Conservation (phyloP, 1,140 invertebrate species). For the Paraescarpia echinospica region DNA sequence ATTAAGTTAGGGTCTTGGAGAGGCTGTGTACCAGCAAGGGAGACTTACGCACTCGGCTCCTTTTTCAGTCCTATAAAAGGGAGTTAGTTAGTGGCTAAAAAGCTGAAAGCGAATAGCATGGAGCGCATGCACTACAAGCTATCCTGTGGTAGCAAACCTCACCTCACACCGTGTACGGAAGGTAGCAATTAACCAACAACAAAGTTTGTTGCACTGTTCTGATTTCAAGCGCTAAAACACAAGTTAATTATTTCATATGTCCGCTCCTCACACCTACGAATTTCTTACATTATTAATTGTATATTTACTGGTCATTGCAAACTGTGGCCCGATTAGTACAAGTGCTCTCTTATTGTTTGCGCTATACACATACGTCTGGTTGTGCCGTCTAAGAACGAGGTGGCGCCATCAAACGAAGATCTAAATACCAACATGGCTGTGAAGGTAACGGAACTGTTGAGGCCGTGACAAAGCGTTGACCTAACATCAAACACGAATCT, state of each 20-base stretch:
- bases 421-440: neutral
- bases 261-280: neutral
- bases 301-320: neutral
- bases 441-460: neutral
- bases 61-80: too few relatives aligned
- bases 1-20: too few relatives aligned
- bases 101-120: too few relatives aligned
- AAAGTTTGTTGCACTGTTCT: neutral
- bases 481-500: neutral
- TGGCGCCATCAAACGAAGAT: neutral
- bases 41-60: too few relatives aligned
- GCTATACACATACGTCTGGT: too few relatives aligned
- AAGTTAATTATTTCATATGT: neutral
- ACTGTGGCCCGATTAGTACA: neutral
- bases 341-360: too few relatives aligned
- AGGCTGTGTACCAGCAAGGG: too few relatives aligned
- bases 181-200: too few relatives aligned
- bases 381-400: neutral
- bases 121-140: too few relatives aligned
- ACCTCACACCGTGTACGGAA: too few relatives aligned
- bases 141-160: too few relatives aligned
- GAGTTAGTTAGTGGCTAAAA: too few relatives aligned
- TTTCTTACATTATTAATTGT: neutral
- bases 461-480: neutral
- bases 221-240: neutral